Conservation (phyloP, 2,113 vertebrate genomes). For the Rhinoptilus africanus region DNA sequence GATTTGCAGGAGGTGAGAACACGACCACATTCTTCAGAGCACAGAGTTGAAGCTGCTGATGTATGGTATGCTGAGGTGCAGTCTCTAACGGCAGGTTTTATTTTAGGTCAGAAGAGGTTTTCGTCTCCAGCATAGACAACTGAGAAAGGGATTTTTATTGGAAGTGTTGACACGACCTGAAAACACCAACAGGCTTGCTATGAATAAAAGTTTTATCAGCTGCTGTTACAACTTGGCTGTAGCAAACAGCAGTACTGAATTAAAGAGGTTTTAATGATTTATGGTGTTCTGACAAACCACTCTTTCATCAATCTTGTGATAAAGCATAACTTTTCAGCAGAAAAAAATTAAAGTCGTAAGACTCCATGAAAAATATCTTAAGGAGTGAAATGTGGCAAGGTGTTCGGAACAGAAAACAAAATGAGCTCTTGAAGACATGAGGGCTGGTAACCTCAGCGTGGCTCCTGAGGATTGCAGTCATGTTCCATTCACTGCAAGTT, state of each 20-base stretch:
- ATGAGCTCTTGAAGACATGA: background rate
- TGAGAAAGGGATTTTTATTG: background rate
- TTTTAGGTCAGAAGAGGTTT: background rate
- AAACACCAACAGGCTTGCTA: slow-evolving; percentile 19
- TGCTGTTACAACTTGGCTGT: background rate
- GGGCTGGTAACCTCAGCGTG: background rate
- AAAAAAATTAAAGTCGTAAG: background rate
- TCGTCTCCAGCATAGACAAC: background rate
- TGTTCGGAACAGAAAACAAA: background rate
- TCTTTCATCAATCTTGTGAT: background rate
- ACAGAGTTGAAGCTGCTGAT: fast-evolving
- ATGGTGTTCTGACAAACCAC: background rate
- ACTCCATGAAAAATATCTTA: background rate
- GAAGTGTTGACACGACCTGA: slow-evolving; percentile 12
- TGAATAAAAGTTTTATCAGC: slow-evolving; percentile 44
- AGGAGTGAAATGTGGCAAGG: background rate
- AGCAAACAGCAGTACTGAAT: background rate
- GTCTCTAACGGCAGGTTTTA: background rate
- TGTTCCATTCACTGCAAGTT: background rate
- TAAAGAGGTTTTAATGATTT: slow-evolving; percentile 28
- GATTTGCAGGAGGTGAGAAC: background rate
- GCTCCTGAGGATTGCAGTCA: background rate
- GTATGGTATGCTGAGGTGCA: background rate
- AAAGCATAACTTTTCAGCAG: background rate
- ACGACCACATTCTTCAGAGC: fast-evolving